Conservation (phyloP, 1,140 invertebrate species). For the Lordiphosa mommai region DNA sequence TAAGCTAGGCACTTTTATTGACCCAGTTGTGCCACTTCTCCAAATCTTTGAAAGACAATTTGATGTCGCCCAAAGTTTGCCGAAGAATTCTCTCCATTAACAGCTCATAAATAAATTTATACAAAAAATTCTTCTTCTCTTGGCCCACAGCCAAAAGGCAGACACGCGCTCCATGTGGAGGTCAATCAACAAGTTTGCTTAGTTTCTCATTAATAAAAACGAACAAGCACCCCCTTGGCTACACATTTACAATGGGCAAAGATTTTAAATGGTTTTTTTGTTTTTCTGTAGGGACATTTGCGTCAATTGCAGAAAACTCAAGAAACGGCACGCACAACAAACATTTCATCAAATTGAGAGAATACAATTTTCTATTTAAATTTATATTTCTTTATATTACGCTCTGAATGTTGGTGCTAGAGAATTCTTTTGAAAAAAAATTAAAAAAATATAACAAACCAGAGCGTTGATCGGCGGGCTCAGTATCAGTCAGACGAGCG, state of each 20-base stretch:
- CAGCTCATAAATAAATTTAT: conserved; percentile 12
- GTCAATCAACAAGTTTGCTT: conserved; percentile 16
- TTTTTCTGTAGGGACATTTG: conserved; percentile 26
- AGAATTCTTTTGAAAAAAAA: conserved; percentile 19
- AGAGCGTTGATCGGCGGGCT: conserved; percentile 32
- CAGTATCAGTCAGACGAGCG: conserved; percentile 63
- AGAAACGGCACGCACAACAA: conserved; percentile 21
- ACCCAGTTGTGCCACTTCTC: no score
- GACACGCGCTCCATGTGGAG: conserved; percentile 27
- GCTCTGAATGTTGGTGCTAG: conserved; percentile 30
- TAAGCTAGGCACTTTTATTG: no score
- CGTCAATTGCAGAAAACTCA: conserved; percentile 26
- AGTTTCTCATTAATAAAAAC: conserved; percentile 19
- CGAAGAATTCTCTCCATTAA: conserved; percentile 6
- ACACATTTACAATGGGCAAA: conserved; percentile 19
- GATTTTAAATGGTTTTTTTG: conserved; percentile 28
- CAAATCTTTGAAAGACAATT: background rate
- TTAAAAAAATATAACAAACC: no score
- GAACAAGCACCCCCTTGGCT: no score
- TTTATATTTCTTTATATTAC: conserved; percentile 50
- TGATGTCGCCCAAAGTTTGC: no score
- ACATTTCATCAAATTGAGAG: no score
- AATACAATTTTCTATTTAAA: conserved; percentile 31
- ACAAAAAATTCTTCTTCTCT: conserved; percentile 4
- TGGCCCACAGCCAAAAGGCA: conserved; percentile 23